Evolutionary conservation across 2,797 vertebrate species (phyloP).

Genomic region (Enteromius afrohamiltoni): DNA sequence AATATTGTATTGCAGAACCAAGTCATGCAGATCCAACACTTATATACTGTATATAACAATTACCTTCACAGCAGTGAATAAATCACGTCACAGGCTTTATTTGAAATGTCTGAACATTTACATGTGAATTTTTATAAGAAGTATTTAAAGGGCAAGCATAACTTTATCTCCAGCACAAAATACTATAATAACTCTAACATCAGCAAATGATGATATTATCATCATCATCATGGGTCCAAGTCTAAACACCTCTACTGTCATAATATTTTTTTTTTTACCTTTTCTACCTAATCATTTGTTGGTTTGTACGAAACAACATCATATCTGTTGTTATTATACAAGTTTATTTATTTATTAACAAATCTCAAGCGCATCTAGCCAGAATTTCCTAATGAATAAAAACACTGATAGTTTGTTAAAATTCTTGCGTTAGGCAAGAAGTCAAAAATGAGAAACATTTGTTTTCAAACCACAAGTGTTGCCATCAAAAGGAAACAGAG

Average conservation of each 20-base stretch:
- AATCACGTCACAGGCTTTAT: not conserved
- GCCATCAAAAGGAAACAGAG: not conserved
- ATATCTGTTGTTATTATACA: not conserved
- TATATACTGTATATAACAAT: not conserved
- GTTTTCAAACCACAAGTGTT: constrained; percentile 12
- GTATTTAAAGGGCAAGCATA: not conserved
- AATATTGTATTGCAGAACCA: not conserved
- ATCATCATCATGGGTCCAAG: not conserved
- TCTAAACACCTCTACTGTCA: not conserved
- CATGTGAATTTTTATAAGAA: not conserved
- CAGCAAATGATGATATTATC: not conserved
- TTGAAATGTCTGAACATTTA: not conserved
- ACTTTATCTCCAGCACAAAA: not conserved
- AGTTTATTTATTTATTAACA: not conserved
- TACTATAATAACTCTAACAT: constrained; percentile 12
- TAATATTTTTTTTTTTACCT: not conserved
- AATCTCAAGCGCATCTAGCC: not conserved
- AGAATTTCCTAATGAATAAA: not conserved
- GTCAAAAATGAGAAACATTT: not conserved
- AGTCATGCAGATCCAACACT: not conserved
- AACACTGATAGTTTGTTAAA: constrained; percentile 11
- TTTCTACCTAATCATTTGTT: not conserved
- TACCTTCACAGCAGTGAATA: not conserved
- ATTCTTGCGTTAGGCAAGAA: not conserved
- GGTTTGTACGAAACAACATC: not conserved